These are phyloP conservation scores for Halcyon smyrnensis DNA, from an alignment of 2,797 vertebrate species.

Conservation along the genomic window DNA sequence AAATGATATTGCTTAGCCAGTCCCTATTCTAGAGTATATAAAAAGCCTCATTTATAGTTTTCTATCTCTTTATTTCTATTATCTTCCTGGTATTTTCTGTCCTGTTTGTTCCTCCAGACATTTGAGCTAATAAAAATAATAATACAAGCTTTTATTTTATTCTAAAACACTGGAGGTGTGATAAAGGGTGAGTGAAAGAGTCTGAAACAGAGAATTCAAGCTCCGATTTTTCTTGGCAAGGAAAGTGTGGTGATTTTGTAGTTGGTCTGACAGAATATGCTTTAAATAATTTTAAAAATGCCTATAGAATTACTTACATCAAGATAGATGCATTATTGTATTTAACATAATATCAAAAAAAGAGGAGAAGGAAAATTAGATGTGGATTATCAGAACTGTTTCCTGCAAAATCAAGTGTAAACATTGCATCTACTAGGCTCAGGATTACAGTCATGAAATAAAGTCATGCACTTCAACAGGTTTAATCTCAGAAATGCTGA, in stretches of 20 bases:
- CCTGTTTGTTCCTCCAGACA: background rate
- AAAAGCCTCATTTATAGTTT: background rate
- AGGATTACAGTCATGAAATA: background rate
- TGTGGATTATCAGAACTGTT: background rate
- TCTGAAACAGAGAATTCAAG: background rate
- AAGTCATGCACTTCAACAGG: background rate
- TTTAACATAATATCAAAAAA: background rate
- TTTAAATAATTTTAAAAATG: background rate
- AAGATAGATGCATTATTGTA: background rate
- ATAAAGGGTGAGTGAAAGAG: background rate
- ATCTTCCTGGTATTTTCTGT: background rate
- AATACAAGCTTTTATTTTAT: background rate
- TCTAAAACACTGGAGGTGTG: background rate
- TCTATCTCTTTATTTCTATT: background rate
- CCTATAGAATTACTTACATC: background rate
- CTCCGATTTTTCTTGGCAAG: background rate
- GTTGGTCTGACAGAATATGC: background rate
- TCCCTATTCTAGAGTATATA: background rate
- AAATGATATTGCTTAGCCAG: background rate
- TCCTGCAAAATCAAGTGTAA: background rate
- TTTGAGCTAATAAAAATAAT: background rate
- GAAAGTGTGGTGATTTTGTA: background rate
- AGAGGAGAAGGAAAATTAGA: background rate
- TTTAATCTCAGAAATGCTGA: background rate
- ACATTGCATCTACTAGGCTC: background rate